A percentile compares a stretch with the other conserved stretches of the same genome.
These are phyloP conservation scores for Leucozona laternaria DNA, from an alignment of 2,888 invertebrate species.

Conservation along the genomic window DNA sequence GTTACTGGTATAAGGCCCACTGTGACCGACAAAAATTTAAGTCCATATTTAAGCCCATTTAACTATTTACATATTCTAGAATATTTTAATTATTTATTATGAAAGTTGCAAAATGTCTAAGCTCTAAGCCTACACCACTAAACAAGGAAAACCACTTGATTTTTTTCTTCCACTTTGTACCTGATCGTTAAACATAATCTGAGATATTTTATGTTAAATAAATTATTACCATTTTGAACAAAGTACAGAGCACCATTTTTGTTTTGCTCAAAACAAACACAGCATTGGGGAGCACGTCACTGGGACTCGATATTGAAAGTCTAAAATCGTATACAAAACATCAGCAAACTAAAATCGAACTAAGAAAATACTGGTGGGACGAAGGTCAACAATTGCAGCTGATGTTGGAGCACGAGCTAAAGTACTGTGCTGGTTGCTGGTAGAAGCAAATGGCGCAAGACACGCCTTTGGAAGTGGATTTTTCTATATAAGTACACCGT, in stretches of 20 bases:
- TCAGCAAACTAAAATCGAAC: conserved; percentile 20
- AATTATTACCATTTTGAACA: conserved; percentile 4
- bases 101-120: neutral
- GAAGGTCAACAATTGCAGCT: conserved; percentile 57
- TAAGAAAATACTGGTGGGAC: conserved; percentile 34
- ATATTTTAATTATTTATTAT: neutral
- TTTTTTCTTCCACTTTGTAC: conserved; percentile 4
- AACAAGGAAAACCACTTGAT: neutral
- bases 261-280: neutral
- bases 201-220: conserved; percentile 19
- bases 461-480: conserved; percentile 63
- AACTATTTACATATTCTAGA: neutral
- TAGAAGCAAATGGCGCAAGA: conserved; percentile 49
- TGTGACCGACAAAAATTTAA: neutral
- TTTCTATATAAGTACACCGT: too few species aligned
- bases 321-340: conserved; percentile 13
- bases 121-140: neutral
- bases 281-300: conserved; percentile 29
- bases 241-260: conserved; percentile 22
- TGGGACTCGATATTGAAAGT: conserved; percentile 30
- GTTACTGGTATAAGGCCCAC: too few species aligned
- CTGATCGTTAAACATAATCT: neutral
- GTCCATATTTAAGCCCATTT: neutral
- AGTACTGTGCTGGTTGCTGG: too few species aligned
- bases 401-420: conserved; percentile 48